These are phyloP conservation scores for Acrocephalus kingi DNA, from an alignment of 2,113 vertebrate genomes.

Conservation along the genomic window DNA sequence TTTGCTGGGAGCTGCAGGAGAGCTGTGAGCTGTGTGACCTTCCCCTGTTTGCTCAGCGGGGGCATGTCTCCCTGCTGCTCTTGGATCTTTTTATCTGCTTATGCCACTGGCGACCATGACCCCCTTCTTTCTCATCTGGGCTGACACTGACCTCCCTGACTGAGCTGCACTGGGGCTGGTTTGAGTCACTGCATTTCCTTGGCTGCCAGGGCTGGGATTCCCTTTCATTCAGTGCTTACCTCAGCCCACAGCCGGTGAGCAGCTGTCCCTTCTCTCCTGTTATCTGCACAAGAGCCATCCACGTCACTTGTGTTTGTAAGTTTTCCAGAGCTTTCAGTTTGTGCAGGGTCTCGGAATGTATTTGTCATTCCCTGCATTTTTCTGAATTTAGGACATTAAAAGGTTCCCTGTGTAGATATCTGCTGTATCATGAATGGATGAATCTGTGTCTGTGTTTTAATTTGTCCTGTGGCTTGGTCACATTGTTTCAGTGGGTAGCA, in stretches of 20 bases:
- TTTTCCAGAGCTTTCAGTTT: neutral
- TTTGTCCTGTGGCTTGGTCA: neutral
- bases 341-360: neutral
- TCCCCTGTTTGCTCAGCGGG: neutral
- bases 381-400: neutral
- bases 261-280: neutral
- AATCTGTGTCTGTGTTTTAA: neutral
- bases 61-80: neutral
- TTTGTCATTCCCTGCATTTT: neutral
- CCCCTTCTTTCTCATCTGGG: neutral
- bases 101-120: neutral
- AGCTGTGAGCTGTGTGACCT: neutral
- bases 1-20: neutral
- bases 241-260: neutral
- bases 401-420: neutral
- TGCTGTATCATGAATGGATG: neutral
- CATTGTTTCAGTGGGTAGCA: neutral
- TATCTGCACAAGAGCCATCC: neutral
- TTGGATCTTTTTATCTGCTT: conserved; percentile 28
- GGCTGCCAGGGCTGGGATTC: neutral
- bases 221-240: neutral
- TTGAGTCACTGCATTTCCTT: neutral
- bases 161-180: neutral
- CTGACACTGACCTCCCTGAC: neutral
- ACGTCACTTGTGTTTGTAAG: neutral